Percentiles rank a stretch among this genome's conserved stretches.
Conservation (phyloP, 2,797 vertebrate genomes). For the Calcarius lapponicus region DNA sequence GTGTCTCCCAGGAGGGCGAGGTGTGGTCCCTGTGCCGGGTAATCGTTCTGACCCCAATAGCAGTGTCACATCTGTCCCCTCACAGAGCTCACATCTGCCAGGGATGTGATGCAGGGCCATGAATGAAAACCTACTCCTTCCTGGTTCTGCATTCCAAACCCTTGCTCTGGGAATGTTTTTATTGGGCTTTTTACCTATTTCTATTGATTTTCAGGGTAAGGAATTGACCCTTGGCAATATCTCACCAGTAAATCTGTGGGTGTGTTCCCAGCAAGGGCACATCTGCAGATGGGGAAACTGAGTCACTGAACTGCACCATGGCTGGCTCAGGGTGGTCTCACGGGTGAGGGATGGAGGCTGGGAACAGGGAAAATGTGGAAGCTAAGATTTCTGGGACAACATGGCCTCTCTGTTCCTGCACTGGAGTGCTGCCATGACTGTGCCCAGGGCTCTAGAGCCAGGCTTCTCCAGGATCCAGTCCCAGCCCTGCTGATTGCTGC, state of each 20-base stretch:
- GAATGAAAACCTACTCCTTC: neutral
- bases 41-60: neutral
- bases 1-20: fast-evolving
- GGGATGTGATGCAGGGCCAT: fast-evolving
- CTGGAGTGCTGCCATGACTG: neutral
- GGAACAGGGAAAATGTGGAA: neutral
- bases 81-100: neutral
- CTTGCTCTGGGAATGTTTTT: neutral
- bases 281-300: neutral
- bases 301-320: neutral
- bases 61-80: neutral
- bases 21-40: fast-evolving
- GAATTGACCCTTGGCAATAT: no score
- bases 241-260: neutral
- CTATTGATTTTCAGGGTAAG: neutral
- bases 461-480: neutral
- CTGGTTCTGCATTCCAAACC: neutral
- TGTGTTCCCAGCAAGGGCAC: neutral
- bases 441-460: neutral
- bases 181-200: neutral
- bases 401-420: neutral
- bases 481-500: neutral
- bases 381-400: neutral
- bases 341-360: neutral
- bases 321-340: neutral